Conservation (phyloP, 2,113 vertebrate genomes). For the Alouatta palliata region DNA sequence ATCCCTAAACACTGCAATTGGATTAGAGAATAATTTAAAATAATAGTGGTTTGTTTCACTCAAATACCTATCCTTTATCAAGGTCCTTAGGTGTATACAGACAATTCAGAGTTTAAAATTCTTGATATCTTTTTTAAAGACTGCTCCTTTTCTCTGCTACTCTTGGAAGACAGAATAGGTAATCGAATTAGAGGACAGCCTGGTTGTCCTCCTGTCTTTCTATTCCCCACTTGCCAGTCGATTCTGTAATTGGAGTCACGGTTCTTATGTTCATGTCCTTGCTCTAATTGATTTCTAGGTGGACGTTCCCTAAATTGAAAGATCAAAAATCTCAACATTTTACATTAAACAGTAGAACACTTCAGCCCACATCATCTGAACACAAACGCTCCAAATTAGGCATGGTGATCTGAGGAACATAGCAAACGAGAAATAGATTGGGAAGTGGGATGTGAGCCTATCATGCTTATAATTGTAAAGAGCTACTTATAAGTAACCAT, state of each 20-base stretch:
- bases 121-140: slow-evolving; percentile 33
- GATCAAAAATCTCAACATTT: slow-evolving; percentile 43
- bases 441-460: background rate
- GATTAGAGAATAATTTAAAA: slow-evolving; percentile 37
- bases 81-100: background rate
- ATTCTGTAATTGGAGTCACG: slow-evolving; percentile 57
- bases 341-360: slow-evolving; percentile 62
- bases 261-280: slow-evolving; percentile 61
- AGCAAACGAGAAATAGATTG: slow-evolving; percentile 35
- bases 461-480: slow-evolving; percentile 49
- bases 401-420: slow-evolving; percentile 57
- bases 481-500: slow-evolving; percentile 58
- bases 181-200: slow-evolving; percentile 53
- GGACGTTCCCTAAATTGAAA: slow-evolving; percentile 50
- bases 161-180: background rate
- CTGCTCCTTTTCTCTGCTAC: background rate
- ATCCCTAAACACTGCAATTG: background rate
- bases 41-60: background rate
- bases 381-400: slow-evolving; percentile 69
- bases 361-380: slow-evolving; percentile 30
- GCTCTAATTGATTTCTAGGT: slow-evolving; percentile 73
- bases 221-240: background rate
- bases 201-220: slow-evolving; percentile 24
- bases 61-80: slow-evolving; percentile 1
- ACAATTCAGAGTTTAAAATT: slow-evolving; percentile 41